Base-by-base conservation (phyloP, 2,113 vertebrate genomes). In the Thinocorus orbignyianus region DNA sequence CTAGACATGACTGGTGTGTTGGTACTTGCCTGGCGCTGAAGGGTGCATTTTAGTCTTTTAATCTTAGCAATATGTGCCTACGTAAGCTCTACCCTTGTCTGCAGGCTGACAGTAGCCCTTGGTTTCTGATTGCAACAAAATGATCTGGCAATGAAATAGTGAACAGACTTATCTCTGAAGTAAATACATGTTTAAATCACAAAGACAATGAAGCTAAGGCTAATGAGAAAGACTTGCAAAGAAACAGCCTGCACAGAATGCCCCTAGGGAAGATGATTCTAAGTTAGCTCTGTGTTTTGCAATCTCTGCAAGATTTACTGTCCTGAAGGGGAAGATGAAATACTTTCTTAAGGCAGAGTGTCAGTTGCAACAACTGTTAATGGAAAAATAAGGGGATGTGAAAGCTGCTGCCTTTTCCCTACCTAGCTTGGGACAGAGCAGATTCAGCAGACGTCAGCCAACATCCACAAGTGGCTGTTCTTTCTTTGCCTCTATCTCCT, bases 391-490 rank as follows among this genome's bases (percentile, higher is more conserved):
- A 90, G 22, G 9, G 13, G 25, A n/a, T 89, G n/a, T n/a, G 30
- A 93, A 77, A 86, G 44, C 49, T 81, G 14, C 26, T 2, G 2
- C 12, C 73, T 83, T 79, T 79, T 86, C 49, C 69, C 33, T 58
- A 17, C 60, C 28, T 54, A 69, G 41, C 46, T 91, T 78, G 86
- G 46, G 31, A 78, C 54, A 81, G 14, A 80, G 46, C 12, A 54
- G 54, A 35, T 77, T 83, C 72, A 92, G 54, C 7, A 42, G 44
- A 49, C n/a, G 54, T 28, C 44, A 86, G 4, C 41, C n/a, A 86
- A 6, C 0, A 1, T 25, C 41, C 1, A 0, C 68, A 44, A 0
- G 0, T 52, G 57, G 41, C 51, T 74, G 31, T 41, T 24, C 55
- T 58, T 86, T 31, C n/a, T 86, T 37, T 54, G 55, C 15, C 64